Conservation (phyloP, 2,888 invertebrate genomes). For the Drosophila niveifrons region DNA sequence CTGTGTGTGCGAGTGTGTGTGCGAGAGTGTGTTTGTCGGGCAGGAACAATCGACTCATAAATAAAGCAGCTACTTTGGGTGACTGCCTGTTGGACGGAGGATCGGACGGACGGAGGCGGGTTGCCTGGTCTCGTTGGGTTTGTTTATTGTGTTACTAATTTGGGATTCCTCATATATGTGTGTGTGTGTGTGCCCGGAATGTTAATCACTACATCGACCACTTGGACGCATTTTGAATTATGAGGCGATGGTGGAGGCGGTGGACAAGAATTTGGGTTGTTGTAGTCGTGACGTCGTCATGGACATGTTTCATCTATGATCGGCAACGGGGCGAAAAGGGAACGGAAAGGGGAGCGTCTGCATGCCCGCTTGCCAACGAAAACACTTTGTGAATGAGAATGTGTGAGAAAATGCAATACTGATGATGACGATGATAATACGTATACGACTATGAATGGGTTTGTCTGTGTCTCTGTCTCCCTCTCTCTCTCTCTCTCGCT, state of each 20-base stretch:
- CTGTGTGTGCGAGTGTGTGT: constrained; percentile 5
- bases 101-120: constrained; percentile 33
- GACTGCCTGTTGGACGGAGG: constrained; percentile 39
- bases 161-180: constrained; percentile 70
- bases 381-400: constrained; percentile 66
- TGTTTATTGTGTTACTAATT: constrained; percentile 82
- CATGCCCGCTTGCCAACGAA: background rate
- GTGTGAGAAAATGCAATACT: constrained; percentile 72
- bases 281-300: constrained; percentile 57
- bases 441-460: constrained; percentile 2
- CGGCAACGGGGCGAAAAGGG: background rate
- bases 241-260: constrained; percentile 62
- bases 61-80: constrained; percentile 76
- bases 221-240: constrained; percentile 75
- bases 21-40: constrained; percentile 37
- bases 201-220: constrained; percentile 74
- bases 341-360: constrained; percentile 44
- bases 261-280: constrained; percentile 50
- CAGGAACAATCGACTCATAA: constrained; percentile 68
- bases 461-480: constrained; percentile 25
- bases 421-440: constrained; percentile 52
- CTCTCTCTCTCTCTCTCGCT: constrained; percentile 3
- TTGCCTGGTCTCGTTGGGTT: constrained; percentile 64
- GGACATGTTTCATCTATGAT: constrained; percentile 21
- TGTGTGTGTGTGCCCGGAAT: constrained; percentile 68